Conservation (phyloP, 2,113 vertebrate species). For the Gallinago jamesoni region DNA sequence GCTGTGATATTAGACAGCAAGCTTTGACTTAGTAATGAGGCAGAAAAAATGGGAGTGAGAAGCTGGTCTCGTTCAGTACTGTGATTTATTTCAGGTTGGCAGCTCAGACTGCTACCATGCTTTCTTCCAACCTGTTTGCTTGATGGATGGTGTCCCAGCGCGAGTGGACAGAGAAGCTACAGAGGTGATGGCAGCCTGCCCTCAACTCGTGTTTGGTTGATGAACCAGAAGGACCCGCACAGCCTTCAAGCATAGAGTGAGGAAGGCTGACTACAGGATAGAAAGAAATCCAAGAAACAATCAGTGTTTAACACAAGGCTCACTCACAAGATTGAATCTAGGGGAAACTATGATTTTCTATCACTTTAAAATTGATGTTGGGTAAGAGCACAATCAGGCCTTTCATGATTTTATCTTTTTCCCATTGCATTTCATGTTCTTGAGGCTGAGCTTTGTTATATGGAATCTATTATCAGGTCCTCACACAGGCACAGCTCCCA, state of each 20-base stretch:
- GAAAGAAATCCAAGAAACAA: not conserved
- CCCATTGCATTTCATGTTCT: not conserved
- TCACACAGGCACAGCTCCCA: not conserved
- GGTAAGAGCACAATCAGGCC: not conserved
- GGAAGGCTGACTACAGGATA: not conserved
- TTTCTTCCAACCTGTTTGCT: not conserved
- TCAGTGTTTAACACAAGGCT: not conserved
- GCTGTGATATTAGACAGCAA: not conserved
- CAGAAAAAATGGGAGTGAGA: not conserved
- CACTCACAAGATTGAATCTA: not conserved
- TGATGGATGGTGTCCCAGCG: constrained; percentile 55
- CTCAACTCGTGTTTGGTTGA: not conserved
- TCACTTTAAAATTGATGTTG: not conserved
- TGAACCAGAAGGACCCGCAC: constrained; percentile 23
- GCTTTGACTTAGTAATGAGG: not conserved
- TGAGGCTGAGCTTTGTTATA: not conserved
- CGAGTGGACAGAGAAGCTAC: not conserved
- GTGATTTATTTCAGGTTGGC: constrained; percentile 37
- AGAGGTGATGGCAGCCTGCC: constrained; percentile 36
- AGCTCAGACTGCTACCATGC: not conserved
- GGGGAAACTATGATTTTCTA: not conserved
- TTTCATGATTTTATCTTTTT: not conserved
- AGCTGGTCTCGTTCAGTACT: not conserved
- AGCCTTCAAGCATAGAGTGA: not conserved
- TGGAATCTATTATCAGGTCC: not conserved